Evolutionary conservation across 1,140 invertebrate species (phyloP).

Genomic region (Pseudoatta argentina): DNA sequence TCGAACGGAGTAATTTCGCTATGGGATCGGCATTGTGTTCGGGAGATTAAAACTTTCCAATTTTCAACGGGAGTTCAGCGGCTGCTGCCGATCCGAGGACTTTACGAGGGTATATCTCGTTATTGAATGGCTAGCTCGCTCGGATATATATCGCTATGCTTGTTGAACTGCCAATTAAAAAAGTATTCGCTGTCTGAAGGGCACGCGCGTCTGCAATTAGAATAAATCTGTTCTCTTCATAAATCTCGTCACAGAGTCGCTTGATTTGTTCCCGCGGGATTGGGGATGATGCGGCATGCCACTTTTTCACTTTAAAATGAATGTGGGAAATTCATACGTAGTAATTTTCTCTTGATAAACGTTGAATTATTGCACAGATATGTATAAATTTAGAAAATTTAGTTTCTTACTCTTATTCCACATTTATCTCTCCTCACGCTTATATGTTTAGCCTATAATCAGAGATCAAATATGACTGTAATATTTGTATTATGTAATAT

Average conservation of each 20-base stretch:
- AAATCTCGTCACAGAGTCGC: slow-evolving; percentile 8
- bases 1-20: slow-evolving; percentile 54
- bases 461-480: neutral
- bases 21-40: slow-evolving; percentile 54
- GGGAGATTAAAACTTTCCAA: slow-evolving; percentile 61
- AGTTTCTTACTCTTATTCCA: neutral
- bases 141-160: slow-evolving; percentile 15
- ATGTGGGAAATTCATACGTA: neutral
- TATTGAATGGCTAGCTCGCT: slow-evolving; percentile 45
- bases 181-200: slow-evolving; percentile 32
- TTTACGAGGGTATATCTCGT: slow-evolving; percentile 55
- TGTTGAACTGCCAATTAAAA: slow-evolving; percentile 48
- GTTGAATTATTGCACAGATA: slow-evolving; percentile 13
- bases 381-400: neutral
- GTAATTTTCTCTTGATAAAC: neutral
- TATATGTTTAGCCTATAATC: neutral
- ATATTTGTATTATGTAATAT: neutral
- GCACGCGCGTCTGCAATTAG: slow-evolving; percentile 42
- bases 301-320: slow-evolving; percentile 6
- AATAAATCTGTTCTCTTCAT: slow-evolving; percentile 47
- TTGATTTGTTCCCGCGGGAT: slow-evolving; percentile 31
- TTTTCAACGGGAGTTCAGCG: slow-evolving; percentile 54
- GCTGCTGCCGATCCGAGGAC: slow-evolving; percentile 21
- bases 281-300: neutral
- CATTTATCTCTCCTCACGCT: neutral